Conservation (phyloP, 30 jellyfish, hydroid and myxozoan species). For the Cassiopea xamachana region DNA sequence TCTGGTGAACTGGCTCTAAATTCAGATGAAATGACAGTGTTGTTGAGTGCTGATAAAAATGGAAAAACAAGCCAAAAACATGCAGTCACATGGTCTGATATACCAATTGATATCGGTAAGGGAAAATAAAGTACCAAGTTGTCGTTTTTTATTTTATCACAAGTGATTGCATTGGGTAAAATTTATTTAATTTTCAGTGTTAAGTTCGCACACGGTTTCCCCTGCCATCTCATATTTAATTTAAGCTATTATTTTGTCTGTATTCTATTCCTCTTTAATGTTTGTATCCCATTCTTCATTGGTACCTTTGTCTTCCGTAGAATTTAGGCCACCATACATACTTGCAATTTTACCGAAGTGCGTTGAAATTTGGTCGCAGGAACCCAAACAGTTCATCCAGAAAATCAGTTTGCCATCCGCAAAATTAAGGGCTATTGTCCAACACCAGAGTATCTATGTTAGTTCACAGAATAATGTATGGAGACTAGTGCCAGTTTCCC, state of each 20-base stretch:
- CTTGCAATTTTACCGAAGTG: constrained; percentile 82
- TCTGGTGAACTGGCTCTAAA: constrained; percentile 87
- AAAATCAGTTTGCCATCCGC: constrained; percentile 70
- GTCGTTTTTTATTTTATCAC: not conserved
- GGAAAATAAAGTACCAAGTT: not conserved
- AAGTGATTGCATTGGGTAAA: too few relatives aligned
- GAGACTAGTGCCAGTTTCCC: constrained; percentile 86
- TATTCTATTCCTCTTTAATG: too few relatives aligned
- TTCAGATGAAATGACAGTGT: constrained; percentile 92
- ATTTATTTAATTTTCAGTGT: too few relatives aligned
- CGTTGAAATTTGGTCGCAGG: constrained; percentile 88
- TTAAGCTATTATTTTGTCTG: not conserved
- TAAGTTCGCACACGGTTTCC: not conserved
- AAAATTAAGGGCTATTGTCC: constrained; percentile 48
- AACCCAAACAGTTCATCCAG: constrained; percentile 85
- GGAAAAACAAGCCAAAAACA: constrained; percentile 73
- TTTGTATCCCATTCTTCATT: not conserved
- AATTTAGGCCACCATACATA: constrained; percentile 73
- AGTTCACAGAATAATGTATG: constrained; percentile 80
- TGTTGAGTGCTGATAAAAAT: constrained; percentile 60
- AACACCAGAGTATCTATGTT: constrained; percentile 64
- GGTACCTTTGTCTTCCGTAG: not conserved
- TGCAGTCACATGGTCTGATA: constrained; percentile 98
- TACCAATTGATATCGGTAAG: constrained; percentile 79
- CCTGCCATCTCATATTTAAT: too few relatives aligned